Conservation (phyloP, 2,888 invertebrate genomes). For the Invenusta paracnida region DNA sequence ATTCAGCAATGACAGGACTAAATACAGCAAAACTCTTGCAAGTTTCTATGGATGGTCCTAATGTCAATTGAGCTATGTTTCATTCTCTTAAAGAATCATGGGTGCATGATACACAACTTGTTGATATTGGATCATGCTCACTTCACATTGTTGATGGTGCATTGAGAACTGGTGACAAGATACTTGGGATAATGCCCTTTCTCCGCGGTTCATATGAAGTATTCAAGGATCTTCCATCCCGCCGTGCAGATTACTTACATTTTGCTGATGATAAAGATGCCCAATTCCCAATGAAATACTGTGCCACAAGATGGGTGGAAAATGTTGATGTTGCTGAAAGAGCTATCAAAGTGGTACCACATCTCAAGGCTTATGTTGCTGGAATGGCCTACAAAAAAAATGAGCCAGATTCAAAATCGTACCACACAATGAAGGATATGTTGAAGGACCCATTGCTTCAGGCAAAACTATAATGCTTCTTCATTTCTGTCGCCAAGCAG, state of each 20-base stretch:
- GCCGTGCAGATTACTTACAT: constrained; percentile 24
- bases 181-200: not conserved
- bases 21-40: constrained; percentile 10
- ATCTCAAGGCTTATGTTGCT: not conserved
- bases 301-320: constrained; percentile 1
- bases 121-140: constrained; percentile 21
- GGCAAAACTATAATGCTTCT: not conserved
- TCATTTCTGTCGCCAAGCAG: not conserved
- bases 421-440: constrained; percentile 4
- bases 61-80: not conserved
- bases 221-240: constrained; percentile 24
- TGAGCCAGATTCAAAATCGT: constrained; percentile 19
- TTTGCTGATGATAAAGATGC: constrained; percentile 23
- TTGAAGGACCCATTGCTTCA: not conserved
- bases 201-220: constrained; percentile 24
- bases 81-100: constrained; percentile 15
- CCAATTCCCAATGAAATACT: not conserved
- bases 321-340: not conserved
- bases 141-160: constrained; percentile 32
- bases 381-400: not conserved
- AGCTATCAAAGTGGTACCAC: not conserved
- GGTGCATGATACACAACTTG: not conserved
- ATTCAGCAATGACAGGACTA: not conserved
- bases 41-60: constrained; percentile 21
- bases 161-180: not conserved